These are phyloP conservation scores for Bruchidius siliquastri DNA, from an alignment of 2,888 invertebrate genomes.

Conservation along the genomic window DNA sequence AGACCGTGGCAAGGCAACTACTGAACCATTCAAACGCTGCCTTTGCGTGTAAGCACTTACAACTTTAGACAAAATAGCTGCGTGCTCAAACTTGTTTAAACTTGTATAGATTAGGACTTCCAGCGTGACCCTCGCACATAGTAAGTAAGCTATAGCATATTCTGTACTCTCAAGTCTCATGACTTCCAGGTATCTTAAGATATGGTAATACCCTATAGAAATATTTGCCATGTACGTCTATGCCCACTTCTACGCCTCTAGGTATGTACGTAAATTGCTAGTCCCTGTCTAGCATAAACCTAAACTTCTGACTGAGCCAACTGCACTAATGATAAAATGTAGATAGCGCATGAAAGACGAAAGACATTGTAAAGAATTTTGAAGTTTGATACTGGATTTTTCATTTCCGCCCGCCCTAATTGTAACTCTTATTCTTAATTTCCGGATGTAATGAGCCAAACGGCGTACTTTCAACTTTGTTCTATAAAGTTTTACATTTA, in stretches of 20 bases:
- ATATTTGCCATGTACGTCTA: not conserved
- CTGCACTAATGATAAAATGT: not conserved
- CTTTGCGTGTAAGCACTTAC: too few relatives aligned
- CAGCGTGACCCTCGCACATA: too few relatives aligned
- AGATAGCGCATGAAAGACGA: not conserved
- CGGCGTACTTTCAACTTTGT: not conserved
- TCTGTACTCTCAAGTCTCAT: too few relatives aligned
- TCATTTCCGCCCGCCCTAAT: not conserved
- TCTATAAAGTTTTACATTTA: not conserved
- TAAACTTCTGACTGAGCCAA: not conserved
- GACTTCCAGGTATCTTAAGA: too few relatives aligned
- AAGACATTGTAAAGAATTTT: not conserved
- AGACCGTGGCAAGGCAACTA: too few relatives aligned
- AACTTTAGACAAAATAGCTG: too few relatives aligned
- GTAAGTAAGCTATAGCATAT: too few relatives aligned
- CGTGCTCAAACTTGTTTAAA: too few relatives aligned
- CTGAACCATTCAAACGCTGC: too few relatives aligned
- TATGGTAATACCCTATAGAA: too few relatives aligned
- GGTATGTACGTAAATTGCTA: not conserved
- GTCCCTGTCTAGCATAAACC: not conserved
- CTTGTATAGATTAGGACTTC: too few relatives aligned
- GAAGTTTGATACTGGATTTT: not conserved
- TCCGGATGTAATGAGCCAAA: not conserved
- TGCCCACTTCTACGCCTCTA: not conserved
- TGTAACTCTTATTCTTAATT: not conserved